Evolutionary conservation across 1,140 invertebrate species (phyloP).

Genomic region (Drosophila sulfurigaster): DNA sequence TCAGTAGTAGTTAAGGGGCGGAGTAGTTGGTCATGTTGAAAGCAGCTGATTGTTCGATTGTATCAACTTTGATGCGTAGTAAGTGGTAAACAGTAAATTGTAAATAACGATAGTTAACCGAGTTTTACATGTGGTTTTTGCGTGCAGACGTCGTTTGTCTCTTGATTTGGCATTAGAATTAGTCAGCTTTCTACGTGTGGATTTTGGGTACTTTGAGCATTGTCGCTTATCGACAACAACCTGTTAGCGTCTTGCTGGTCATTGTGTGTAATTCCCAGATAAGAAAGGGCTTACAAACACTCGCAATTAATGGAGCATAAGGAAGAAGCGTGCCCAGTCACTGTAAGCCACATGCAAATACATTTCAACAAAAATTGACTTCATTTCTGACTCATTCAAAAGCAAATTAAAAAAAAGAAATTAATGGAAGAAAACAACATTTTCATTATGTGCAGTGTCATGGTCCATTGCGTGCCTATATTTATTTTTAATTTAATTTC

Average conservation of each 20-base stretch:
- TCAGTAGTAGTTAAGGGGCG: no score
- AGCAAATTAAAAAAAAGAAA: not conserved
- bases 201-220: not conserved
- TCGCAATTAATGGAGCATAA: constrained; percentile 26
- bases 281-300: constrained; percentile 24
- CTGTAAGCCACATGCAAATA: constrained; percentile 21
- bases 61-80: constrained; percentile 56
- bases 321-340: constrained; percentile 32
- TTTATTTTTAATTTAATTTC: constrained; percentile 81
- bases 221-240: constrained; percentile 23
- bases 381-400: constrained; percentile 27
- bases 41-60: constrained; percentile 56
- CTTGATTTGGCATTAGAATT: not conserved
- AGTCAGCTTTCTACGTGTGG: not conserved
- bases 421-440: not conserved
- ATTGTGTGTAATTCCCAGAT: constrained; percentile 36
- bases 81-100: constrained; percentile 6
- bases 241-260: constrained; percentile 19
- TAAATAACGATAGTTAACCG: constrained; percentile 27
- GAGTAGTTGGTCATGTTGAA: constrained; percentile 54
- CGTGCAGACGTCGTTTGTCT: constrained; percentile 29
- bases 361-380: constrained; percentile 10
- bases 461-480: constrained; percentile 52
- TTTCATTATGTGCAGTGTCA: constrained; percentile 50
- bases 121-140: constrained; percentile 41